These are phyloP conservation scores for Hypotaenidia philippensis DNA, from an alignment of 2,797 vertebrate species.

Conservation along the genomic window DNA sequence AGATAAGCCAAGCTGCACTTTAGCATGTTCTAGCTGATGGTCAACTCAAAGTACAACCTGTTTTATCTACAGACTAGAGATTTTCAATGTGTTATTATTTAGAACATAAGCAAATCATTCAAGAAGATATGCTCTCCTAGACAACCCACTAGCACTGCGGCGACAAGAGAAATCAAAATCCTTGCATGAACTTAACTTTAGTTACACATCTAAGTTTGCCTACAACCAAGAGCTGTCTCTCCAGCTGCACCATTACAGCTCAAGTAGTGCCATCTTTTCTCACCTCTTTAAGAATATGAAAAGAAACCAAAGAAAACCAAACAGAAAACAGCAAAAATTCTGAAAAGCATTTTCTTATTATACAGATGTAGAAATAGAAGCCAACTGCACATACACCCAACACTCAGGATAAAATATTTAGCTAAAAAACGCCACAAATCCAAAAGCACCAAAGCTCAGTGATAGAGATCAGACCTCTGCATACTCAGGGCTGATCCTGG, in stretches of 20 bases:
- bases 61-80: background rate
- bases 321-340: background rate
- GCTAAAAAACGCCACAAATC: fast-evolving
- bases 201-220: background rate
- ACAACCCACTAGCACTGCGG: background rate
- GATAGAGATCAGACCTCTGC: background rate
- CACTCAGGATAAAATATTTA: background rate
- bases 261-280: background rate
- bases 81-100: background rate
- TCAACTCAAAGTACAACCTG: conserved; percentile 8
- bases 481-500: background rate
- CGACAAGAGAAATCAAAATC: background rate
- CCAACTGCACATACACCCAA: background rate
- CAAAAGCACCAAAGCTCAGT: background rate
- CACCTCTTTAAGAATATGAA: background rate
- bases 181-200: background rate
- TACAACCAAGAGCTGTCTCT: background rate
- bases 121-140: background rate
- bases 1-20: conserved; percentile 15
- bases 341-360: background rate
- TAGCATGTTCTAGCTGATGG: background rate
- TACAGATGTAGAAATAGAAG: background rate
- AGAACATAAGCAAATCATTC: background rate
- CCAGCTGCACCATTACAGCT: background rate
- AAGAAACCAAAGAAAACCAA: background rate